Conservation (phyloP, 2,797 vertebrate species). For the Synaphobranchus kaupii region DNA sequence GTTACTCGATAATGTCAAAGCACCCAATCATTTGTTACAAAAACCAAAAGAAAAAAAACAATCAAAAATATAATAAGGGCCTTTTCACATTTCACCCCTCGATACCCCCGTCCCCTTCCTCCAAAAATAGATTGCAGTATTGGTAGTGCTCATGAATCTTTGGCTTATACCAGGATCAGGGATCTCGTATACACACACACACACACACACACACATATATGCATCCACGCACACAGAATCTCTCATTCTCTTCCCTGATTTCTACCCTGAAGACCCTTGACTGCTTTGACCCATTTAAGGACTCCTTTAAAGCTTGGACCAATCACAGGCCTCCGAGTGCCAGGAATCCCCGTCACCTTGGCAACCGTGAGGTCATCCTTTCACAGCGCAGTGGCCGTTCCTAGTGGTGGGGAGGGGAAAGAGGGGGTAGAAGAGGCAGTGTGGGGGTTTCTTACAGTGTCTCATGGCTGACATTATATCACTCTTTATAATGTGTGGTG, state of each 20-base stretch:
- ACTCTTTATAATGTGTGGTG: background rate
- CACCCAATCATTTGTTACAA: background rate
- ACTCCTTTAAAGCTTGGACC: slow-evolving; percentile 58
- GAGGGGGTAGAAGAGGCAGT: background rate
- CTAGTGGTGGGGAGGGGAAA: slow-evolving; percentile 20
- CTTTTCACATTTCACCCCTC: background rate
- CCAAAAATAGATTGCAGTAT: no score
- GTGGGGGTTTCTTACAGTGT: background rate
- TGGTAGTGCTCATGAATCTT: background rate
- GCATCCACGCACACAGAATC: slow-evolving; percentile 48
- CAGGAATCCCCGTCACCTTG: slow-evolving; percentile 70
- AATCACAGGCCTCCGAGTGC: slow-evolving; percentile 57
- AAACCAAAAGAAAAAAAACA: background rate
- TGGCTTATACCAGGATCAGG: background rate
- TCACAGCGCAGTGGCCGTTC: slow-evolving; percentile 60
- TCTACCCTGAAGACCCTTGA: slow-evolving; percentile 62
- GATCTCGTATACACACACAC: slow-evolving; percentile 35
- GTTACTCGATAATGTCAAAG: background rate
- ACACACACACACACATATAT: background rate
- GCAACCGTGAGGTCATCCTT: slow-evolving; percentile 70
- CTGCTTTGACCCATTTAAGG: slow-evolving; percentile 75
- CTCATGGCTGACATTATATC: background rate
- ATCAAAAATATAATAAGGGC: background rate
- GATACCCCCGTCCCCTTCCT: background rate
- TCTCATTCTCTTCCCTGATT: background rate